Base-by-base conservation (phyloP, 2,888 invertebrate species). In the Amaurobius ferox region DNA sequence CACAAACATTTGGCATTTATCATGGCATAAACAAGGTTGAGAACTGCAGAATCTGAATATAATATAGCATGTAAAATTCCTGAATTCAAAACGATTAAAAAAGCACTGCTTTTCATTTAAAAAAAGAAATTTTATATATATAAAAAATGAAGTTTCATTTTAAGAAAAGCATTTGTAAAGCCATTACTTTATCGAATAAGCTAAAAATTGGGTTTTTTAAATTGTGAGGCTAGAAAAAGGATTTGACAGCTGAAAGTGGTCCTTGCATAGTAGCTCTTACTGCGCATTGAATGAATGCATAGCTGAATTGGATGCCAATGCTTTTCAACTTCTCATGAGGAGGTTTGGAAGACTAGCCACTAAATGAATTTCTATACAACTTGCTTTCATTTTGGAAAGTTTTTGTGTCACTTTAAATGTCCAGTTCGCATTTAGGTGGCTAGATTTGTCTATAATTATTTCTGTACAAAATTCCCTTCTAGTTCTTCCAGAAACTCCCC, bases 261-360 rank as follows among this genome's bases (percentile, higher is more conserved):
- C 79, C 85, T 68, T 68, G 61, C 62, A 64, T 70, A 44, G 71
- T 71, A 71, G 70, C 71, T 76, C 44, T 76, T 70, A 28, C 39
- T 28, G 68, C 67, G 79, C 71, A 30, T 55, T 11, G 28, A 48
- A n/a, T n/a, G n/a, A n/a, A 73, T 86, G 85, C 85, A 62, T 26
- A 73, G 73, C 71, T 70, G 67, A 85, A 32, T 68, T 61, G 35
- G 67, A 62, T 76, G 71, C 48, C 19, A 35, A 77, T 72, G 44
- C 72, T 83, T 85, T 71, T 64, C 23, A n/a, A n/a, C n/a, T 62
- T 62, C 64, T n/a, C 28, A n/a, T 66, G 32, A 66, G 64, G 76
- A 77, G 44, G 83, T 66, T 83, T 72, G 55, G 76, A 86, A 68
- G 73, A 73, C 44, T 86, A 78, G 85, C 85, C 85, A 79, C 78